phyloP scores from a whole-genome alignment of 1,140 invertebrate genomes.

The Meloidogyne hapla region DNA sequence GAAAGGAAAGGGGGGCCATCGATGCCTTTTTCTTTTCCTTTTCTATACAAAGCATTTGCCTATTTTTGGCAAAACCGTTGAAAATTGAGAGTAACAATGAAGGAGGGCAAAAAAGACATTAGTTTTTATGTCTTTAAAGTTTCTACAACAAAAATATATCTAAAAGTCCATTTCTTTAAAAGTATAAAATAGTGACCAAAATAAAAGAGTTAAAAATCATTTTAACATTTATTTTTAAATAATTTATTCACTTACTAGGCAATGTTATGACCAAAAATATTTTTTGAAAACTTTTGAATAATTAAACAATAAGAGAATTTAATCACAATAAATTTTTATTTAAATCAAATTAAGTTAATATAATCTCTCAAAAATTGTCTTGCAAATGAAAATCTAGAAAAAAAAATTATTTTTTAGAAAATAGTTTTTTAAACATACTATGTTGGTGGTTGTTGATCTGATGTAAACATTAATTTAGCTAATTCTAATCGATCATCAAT shows the following conservation, averaged over 20 bases:
- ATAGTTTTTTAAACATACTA: background rate
- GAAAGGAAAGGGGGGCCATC: no score
- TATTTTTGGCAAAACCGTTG: no score
- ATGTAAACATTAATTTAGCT: slow-evolving; percentile 31
- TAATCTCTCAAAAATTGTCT: background rate
- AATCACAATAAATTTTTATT: slow-evolving; percentile 1
- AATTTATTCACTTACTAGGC: background rate
- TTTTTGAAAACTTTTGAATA: background rate
- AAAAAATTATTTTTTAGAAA: background rate
- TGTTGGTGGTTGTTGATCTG: background rate
- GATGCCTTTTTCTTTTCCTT: no score
- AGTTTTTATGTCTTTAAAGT: no score
- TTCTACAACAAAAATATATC: no score
- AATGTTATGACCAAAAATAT: background rate
- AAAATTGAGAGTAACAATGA: no score
- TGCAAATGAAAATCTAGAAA: background rate
- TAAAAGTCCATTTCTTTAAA: background rate
- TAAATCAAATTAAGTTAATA: background rate
- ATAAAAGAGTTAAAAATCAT: background rate
- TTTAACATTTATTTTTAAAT: background rate
- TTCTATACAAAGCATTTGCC: no score
- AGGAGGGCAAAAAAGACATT: no score
- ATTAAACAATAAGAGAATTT: background rate
- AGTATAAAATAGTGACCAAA: background rate
- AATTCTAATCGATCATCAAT: slow-evolving; percentile 54